Evolutionary conservation across 2,113 vertebrate species (phyloP), one percentile per base, ranked within the genome.

Genomic region (Prolemur simus): DNA sequence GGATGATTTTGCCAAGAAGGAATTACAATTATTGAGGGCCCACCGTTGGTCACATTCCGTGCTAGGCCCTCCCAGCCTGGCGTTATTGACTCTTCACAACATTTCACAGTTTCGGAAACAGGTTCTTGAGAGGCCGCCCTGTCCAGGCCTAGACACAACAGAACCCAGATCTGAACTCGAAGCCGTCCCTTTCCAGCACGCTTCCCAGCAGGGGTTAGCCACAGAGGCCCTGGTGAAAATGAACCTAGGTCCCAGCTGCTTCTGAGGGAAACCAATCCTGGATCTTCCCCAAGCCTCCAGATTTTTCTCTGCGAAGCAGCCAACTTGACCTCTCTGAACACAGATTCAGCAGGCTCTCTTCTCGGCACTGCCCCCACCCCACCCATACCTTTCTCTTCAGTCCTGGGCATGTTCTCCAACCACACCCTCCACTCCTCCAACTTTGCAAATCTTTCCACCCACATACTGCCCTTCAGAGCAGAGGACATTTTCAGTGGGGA

Each of bases 311-410:
- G 78, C 29, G 49, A 69, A 77, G 64, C 56, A 90, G 29, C 39
- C 54, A 73, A 15, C 34, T 49, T 34, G 8, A 37, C 49, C 47
- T 82, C 73, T 37, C 88, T 21, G 54, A 17, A 18, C 45, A n/a
- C 34, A n/a, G 15, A 47, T 42, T 34, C 39, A 34, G 64, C 42
- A 69, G 29, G 8, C 23, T 52, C 15, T 80, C 14, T 20, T 74
- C 45, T 52, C 58, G 76, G 45, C 60, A 21, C 2, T 25, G 23
- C 23, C 25, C 13, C 34, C 8, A 10, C n/a, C 66, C 52, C 29
- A 21, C 7, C 25, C 42, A 20, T 1, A 2, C 8, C 37, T 23
- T 15, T 1, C 10, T 32, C 37, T 10, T 66, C 42, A 4, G 1
- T 14, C 47, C 25, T 60, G 18, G 34, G 17, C 8, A 32, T 42